These are phyloP conservation scores for Himalopsyche kuldschensis DNA, from an alignment of 2,888 invertebrate species.

Conservation along the genomic window DNA sequence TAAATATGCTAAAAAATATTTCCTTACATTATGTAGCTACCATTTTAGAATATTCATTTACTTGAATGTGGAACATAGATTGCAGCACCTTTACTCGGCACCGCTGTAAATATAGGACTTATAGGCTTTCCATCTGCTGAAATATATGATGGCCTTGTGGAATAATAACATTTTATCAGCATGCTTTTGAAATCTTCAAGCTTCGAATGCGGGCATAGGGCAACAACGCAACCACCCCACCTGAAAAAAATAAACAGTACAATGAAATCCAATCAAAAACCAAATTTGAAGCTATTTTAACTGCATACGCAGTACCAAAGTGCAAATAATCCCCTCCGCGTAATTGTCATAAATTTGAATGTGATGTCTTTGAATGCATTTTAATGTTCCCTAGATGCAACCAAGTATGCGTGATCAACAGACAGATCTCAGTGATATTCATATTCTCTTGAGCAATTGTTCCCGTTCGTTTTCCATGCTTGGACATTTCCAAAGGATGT, in stretches of 20 bases:
- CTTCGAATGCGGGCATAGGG: constrained; percentile 70
- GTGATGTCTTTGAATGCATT: too few relatives aligned
- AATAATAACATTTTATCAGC: constrained; percentile 73
- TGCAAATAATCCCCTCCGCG: too few relatives aligned
- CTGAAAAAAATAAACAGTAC: constrained; percentile 48
- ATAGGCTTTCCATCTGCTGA: not conserved
- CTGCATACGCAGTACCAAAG: too few relatives aligned
- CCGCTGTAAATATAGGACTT: not conserved
- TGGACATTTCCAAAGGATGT: too few relatives aligned
- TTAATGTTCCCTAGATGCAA: not conserved
- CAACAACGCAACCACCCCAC: constrained; percentile 97
- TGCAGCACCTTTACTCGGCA: not conserved
- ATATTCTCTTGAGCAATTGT: too few relatives aligned
- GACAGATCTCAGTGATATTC: too few relatives aligned
- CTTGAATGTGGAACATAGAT: not conserved
- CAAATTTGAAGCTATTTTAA: too few relatives aligned
- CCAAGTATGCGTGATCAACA: too few relatives aligned
- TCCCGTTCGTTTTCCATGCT: too few relatives aligned
- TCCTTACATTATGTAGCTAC: not conserved
- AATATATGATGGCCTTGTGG: constrained; percentile 34
- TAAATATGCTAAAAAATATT: not conserved
- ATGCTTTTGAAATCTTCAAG: constrained; percentile 68
- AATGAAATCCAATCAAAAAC: too few relatives aligned
- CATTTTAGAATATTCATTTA: not conserved
- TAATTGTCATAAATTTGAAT: too few relatives aligned